Evolutionary conservation across 2,797 vertebrate genomes (phyloP).

Genomic region (Hirundo rustica): DNA sequence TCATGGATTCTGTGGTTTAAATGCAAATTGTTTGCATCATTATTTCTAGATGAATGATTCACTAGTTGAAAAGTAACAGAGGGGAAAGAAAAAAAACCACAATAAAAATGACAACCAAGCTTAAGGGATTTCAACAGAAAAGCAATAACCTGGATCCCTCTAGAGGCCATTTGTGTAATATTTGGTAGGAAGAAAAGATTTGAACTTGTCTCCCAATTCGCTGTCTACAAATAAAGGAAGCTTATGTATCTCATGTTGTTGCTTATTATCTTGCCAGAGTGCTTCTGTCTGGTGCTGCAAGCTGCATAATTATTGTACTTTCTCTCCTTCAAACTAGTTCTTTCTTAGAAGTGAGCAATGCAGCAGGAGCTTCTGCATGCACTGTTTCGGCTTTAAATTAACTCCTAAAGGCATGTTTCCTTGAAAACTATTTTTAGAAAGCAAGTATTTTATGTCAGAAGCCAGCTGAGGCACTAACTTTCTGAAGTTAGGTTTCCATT

Average conservation of each 20-base stretch:
- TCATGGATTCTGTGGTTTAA: neutral
- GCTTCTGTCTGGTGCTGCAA: neutral
- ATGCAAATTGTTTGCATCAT: neutral
- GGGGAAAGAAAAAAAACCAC: neutral
- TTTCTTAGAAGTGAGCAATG: neutral
- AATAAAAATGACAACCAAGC: neutral
- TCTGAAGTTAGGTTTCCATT: neutral
- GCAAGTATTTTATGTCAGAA: neutral
- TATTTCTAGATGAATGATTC: neutral
- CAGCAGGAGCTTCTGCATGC: neutral
- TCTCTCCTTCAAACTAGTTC: neutral
- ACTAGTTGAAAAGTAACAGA: neutral
- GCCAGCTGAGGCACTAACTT: neutral
- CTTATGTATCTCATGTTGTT: neutral
- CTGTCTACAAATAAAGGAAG: neutral
- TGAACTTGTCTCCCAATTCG: neutral
- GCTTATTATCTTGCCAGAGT: neutral
- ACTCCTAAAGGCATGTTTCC: neutral
- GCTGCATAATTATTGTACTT: neutral
- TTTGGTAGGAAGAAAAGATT: neutral
- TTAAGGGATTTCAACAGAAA: constrained; percentile 30
- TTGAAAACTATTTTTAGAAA: neutral
- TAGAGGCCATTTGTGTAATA: constrained; percentile 73
- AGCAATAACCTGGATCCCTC: constrained; percentile 76
- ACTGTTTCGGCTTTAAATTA: neutral